phyloP scores from a whole-genome alignment of 2,113 vertebrate genomes.

The Ranitomeya imitator region DNA sequence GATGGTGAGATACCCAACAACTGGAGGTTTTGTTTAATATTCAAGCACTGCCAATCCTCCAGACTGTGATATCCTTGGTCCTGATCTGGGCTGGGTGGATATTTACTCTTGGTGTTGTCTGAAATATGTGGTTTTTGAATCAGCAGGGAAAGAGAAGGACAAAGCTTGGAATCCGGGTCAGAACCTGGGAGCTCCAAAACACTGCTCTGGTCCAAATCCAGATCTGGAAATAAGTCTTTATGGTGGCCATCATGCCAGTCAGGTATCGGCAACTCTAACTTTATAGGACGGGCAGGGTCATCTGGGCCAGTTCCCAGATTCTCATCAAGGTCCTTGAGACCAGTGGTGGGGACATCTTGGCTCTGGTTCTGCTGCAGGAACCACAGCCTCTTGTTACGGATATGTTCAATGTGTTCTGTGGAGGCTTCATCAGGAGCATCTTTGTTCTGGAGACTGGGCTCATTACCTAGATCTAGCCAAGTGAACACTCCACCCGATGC shows the following conservation, averaged over 20 bases:
- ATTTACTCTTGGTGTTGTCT: background rate
- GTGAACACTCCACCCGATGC: background rate
- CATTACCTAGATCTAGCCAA: background rate
- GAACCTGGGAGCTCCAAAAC: constrained; percentile 22
- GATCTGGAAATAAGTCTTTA: background rate
- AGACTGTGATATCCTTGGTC: constrained; percentile 90
- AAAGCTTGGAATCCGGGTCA: background rate
- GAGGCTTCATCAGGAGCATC: background rate
- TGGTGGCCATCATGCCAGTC: background rate
- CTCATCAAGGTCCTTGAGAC: background rate
- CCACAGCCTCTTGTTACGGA: constrained; percentile 67
- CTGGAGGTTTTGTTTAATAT: constrained; percentile 22
- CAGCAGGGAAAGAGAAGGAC: background rate
- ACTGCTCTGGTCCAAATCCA: constrained; percentile 15
- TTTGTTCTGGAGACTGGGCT: background rate
- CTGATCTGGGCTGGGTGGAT: constrained; percentile 73
- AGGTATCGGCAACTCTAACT: background rate
- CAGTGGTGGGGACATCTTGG: background rate
- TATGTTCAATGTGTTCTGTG: constrained; percentile 62
- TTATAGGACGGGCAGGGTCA: background rate
- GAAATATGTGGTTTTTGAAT: background rate
- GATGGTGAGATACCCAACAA: background rate
- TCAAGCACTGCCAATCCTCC: constrained; percentile 79
- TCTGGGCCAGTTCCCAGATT: background rate
- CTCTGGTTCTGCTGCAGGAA: constrained; percentile 65